Evolutionary conservation across 92 coral and sea anemone species (phyloP), one percentile per base, ranked within the genome.

Genomic region (Metridium senile): DNA sequence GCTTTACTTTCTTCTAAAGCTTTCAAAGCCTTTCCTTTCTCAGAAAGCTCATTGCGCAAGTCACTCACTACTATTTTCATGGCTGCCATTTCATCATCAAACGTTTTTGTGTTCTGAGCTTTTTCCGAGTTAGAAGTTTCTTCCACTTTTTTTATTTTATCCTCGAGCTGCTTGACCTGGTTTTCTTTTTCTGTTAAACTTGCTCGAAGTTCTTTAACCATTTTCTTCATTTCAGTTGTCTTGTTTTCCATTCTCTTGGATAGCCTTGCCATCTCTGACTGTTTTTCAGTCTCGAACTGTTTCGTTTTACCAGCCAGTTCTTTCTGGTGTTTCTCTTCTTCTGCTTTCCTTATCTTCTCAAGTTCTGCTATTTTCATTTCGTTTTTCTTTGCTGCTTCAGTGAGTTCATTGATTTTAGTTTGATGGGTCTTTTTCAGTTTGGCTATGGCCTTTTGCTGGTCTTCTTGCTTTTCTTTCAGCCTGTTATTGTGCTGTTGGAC

Each of bases 161-260:
- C 95, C 53, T 89, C 93, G 1, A 93, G 76, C 33, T 87, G 84
- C 57, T 87, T 86, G 0, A 78, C 96, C 28, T 89, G 85, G 34
- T 75, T 84, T 74, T 96, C 99, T 58, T 89, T 96, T 56, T 89
- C 96, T 27, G 93, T 78, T 27, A 96, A 88, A 63, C 92, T 96
- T 46, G 75, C 85, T 63, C 99, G 80, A 2, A 96, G 74, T 61
- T 96, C 98, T 75, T 96, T 96, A n/a, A 96, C 94, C 9, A 93
- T 82, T 72, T 96, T 96, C 76, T 96, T 96, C 97, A 96, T 93
- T 71, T 96, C 99, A 20, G 83, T 88, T 0, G 92, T 85, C 66
- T 93, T 96, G 75, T 90, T 93, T 27, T 96, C 99, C 84, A 88
- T 78, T 59, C 94, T 90, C 74, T 96, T 96, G 20, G 96, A 89